Conservation (phyloP, 37 sponge, comb jelly and placozoan species). For the Crambe crambe region DNA sequence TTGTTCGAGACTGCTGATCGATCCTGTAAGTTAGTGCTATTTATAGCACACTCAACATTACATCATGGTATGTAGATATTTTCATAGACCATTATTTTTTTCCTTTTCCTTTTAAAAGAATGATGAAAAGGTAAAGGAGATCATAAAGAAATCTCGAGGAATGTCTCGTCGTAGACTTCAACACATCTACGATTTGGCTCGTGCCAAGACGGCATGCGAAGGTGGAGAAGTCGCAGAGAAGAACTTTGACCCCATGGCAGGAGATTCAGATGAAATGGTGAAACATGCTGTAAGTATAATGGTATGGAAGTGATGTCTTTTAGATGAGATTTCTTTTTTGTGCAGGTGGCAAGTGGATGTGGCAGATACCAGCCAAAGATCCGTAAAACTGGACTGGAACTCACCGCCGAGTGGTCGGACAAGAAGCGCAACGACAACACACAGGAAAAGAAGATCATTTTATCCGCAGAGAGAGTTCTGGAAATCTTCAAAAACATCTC, state of each 20-base stretch:
- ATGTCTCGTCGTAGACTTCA: slow-evolving; percentile 71
- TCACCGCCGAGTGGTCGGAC: slow-evolving; percentile 89
- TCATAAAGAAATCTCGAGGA: slow-evolving; percentile 58
- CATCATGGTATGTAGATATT: too few relatives aligned
- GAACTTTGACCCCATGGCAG: slow-evolving; percentile 37
- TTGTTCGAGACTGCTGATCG: slow-evolving; percentile 94
- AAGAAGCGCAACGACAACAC: slow-evolving; percentile 92
- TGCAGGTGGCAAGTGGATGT: slow-evolving; percentile 79
- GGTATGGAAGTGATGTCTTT: neutral
- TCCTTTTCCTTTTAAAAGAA: too few relatives aligned
- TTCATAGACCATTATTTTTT: too few relatives aligned
- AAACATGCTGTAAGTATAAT: slow-evolving; percentile 1
- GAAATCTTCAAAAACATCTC: slow-evolving; percentile 96
- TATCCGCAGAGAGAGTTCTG: slow-evolving; percentile 90
- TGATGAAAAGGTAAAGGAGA: slow-evolving; percentile 88
- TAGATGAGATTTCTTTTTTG: neutral
- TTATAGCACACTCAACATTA: neutral
- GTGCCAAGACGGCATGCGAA: slow-evolving; percentile 81
- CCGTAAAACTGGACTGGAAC: slow-evolving; percentile 80
- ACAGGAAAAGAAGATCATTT: slow-evolving; percentile 92
- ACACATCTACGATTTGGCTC: slow-evolving; percentile 89
- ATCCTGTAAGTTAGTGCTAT: slow-evolving; percentile 74
- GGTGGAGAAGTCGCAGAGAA: slow-evolving; percentile 69
- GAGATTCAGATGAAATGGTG: neutral
- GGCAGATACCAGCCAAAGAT: slow-evolving; percentile 90